These are phyloP conservation scores for Nomada lathburiana DNA, from an alignment of 2,888 invertebrate genomes.

Conservation along the genomic window DNA sequence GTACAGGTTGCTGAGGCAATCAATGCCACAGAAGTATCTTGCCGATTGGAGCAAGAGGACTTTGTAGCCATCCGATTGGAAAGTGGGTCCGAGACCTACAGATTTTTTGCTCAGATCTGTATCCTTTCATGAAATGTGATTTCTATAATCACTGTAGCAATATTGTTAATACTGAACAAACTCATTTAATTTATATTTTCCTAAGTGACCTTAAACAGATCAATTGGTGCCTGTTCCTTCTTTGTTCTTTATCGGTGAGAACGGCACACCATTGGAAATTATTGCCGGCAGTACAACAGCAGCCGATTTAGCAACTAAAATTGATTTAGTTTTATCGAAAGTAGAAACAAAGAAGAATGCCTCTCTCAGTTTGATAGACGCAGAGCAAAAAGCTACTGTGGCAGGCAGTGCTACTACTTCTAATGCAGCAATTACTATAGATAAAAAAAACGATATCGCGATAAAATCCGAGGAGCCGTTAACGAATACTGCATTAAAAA, in stretches of 20 bases:
- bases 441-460: constrained; percentile 24
- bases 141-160: not conserved
- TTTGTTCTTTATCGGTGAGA: constrained; percentile 93
- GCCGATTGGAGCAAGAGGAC: constrained; percentile 86
- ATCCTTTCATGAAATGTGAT: constrained; percentile 87
- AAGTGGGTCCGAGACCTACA: constrained; percentile 90
- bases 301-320: constrained; percentile 88
- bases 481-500: not conserved
- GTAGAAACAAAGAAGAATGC: constrained; percentile 83
- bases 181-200: constrained; percentile 27
- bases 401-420: constrained; percentile 12
- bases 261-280: constrained; percentile 93
- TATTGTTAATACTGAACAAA: not conserved
- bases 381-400: constrained; percentile 69
- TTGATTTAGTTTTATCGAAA: constrained; percentile 87
- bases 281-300: constrained; percentile 88
- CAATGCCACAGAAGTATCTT: constrained; percentile 86
- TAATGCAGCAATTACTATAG: constrained; percentile 15
- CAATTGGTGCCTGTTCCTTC: constrained; percentile 92
- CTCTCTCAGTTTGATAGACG: constrained; percentile 73
- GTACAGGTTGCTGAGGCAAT: constrained; percentile 88
- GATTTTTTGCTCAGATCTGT: constrained; percentile 94
- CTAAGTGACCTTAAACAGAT: constrained; percentile 84
- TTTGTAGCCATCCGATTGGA: constrained; percentile 92
- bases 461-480: constrained; percentile 15